phyloP scores from a whole-genome alignment of 2,888 invertebrate species.

The Drosophila emarginata region DNA sequence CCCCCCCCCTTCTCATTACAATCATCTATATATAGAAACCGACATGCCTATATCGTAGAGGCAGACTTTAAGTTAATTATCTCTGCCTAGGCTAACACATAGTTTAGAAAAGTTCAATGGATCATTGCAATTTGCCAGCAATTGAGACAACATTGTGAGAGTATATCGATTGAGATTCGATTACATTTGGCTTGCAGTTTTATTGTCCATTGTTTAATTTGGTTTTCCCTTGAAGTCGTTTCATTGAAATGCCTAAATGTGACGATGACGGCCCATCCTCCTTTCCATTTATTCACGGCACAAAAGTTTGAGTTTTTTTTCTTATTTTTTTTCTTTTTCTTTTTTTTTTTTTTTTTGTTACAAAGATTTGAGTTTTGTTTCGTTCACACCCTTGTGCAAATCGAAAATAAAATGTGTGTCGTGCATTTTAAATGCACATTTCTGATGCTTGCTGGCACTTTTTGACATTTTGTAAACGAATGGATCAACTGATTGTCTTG shows the following conservation, averaged over 20 bases:
- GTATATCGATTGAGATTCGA: background rate
- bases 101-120: slow-evolving; percentile 41
- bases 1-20: background rate
- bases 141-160: slow-evolving; percentile 24
- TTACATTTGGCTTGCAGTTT: background rate
- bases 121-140: slow-evolving; percentile 57
- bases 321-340: no score
- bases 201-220: slow-evolving; percentile 55
- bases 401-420: slow-evolving; percentile 9
- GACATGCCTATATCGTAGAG: slow-evolving; percentile 6
- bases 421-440: slow-evolving; percentile 23
- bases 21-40: background rate
- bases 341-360: background rate
- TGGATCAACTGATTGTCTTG: background rate
- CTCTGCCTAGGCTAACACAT: background rate
- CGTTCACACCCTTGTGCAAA: background rate
- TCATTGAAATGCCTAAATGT: slow-evolving; percentile 47
- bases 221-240: slow-evolving; percentile 38
- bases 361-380: background rate
- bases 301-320: slow-evolving; percentile 13
- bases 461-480: slow-evolving; percentile 56
- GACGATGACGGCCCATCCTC: slow-evolving; percentile 17
- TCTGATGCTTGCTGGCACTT: slow-evolving; percentile 38
- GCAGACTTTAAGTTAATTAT: slow-evolving; percentile 19
- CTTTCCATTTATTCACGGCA: slow-evolving; percentile 54